Percentiles rank a stretch among this genome's conserved stretches.
Evolutionary conservation across 2,797 vertebrate species (phyloP).

Genomic region (Carapus acus): DNA sequence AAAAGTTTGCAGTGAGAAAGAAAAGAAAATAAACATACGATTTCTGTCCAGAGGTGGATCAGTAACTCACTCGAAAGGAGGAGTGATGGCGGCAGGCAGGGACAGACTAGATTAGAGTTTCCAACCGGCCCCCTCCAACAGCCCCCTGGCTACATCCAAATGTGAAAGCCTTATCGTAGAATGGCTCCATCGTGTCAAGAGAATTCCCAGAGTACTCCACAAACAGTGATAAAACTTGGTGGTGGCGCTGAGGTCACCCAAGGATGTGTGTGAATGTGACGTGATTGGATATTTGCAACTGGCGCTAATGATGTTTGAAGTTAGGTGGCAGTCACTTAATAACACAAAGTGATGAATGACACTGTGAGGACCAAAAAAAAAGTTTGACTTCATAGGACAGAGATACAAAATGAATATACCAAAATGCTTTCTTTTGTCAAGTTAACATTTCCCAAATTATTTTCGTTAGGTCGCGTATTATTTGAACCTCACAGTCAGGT

Average conservation of each 20-base stretch:
- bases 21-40: constrained; percentile 72
- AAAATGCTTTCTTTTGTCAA: too few relatives aligned
- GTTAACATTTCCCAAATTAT: too few relatives aligned
- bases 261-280: constrained; percentile 24
- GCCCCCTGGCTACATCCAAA: constrained; percentile 68
- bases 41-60: constrained; percentile 72
- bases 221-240: constrained; percentile 52
- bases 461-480: too few relatives aligned
- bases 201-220: constrained; percentile 45
- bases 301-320: too few relatives aligned
- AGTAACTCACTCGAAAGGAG: constrained; percentile 73
- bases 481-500: too few relatives aligned
- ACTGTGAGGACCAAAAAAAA: too few relatives aligned
- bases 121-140: constrained; percentile 63
- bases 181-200: constrained; percentile 52
- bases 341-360: too few relatives aligned
- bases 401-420: too few relatives aligned
- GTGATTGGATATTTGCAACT: too few relatives aligned
- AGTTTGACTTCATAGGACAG: too few relatives aligned
- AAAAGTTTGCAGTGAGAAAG: constrained; percentile 66
- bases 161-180: constrained; percentile 64
- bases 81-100: constrained; percentile 43
- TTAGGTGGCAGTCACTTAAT: too few relatives aligned
- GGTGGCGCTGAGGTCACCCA: constrained; percentile 23
- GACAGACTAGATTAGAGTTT: constrained; percentile 66